phyloP scores from a whole-genome alignment of 2,888 invertebrate genomes.

The Pachymerium ferrugineum region DNA sequence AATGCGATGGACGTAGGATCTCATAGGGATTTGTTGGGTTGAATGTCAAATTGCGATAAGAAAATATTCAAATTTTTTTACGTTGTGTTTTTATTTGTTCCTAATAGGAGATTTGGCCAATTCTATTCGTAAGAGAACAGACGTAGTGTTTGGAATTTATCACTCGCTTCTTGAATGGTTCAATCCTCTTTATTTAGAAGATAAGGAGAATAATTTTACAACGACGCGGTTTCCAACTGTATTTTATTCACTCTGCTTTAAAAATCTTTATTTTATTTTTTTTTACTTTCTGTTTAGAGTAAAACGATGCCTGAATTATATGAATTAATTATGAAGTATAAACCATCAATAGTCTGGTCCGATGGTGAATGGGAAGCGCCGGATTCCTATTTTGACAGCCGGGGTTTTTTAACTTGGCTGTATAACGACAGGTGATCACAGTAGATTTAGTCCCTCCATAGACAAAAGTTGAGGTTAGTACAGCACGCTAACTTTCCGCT shows the following conservation, averaged over 20 bases:
- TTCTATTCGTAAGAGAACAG: constrained; percentile 59
- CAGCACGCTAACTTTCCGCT: too few relatives aligned
- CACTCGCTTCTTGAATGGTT: constrained; percentile 85
- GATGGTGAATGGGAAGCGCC: constrained; percentile 92
- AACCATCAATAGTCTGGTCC: constrained; percentile 78
- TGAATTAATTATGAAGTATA: constrained; percentile 47
- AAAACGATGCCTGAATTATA: constrained; percentile 35
- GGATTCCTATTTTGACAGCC: constrained; percentile 75
- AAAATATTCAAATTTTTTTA: not conserved
- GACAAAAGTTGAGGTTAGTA: too few relatives aligned
- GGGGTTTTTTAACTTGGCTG: constrained; percentile 83
- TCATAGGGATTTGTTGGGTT: constrained; percentile 66
- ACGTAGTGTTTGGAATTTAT: constrained; percentile 73
- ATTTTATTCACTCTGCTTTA: not conserved
- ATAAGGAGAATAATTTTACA: constrained; percentile 46
- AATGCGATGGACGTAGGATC: constrained; percentile 74
- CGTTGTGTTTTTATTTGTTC: constrained; percentile 45
- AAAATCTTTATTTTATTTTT: not conserved
- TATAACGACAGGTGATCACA: constrained; percentile 76
- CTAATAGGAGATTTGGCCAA: constrained; percentile 65
- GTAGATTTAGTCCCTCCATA: too few relatives aligned
- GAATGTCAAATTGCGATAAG: not conserved
- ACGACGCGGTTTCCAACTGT: constrained; percentile 43
- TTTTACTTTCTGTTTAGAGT: constrained; percentile 19
- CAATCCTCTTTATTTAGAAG: constrained; percentile 69